These are phyloP conservation scores for Argopecten irradians DNA, from an alignment of 1,140 invertebrate genomes.

Conservation along the genomic window DNA sequence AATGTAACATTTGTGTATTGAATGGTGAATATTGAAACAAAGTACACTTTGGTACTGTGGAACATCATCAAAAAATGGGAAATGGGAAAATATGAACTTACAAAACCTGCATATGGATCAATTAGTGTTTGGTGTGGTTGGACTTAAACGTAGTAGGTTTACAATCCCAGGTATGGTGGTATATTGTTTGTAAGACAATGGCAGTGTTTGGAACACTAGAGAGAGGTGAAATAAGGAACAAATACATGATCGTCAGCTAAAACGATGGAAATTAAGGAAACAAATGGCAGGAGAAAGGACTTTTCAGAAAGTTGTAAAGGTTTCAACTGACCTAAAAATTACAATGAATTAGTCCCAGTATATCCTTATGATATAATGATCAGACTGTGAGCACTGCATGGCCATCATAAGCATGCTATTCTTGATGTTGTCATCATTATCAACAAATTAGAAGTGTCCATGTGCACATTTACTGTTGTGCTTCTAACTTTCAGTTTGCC, in stretches of 20 bases:
- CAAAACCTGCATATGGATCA: background rate
- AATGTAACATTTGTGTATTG: no score
- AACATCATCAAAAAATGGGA: no score
- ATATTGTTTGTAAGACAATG: background rate
- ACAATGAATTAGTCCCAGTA: background rate
- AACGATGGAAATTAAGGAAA: background rate
- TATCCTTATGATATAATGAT: background rate
- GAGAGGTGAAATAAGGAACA: background rate
- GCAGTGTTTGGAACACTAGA: background rate
- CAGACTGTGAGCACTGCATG: conserved; percentile 7
- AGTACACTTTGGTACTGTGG: no score
- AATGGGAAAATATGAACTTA: no score
- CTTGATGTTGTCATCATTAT: background rate
- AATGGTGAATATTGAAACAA: no score
- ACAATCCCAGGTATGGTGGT: background rate
- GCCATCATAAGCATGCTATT: background rate
- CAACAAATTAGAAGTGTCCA: no score
- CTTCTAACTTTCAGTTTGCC: no score
- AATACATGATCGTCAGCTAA: background rate
- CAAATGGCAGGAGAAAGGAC: background rate
- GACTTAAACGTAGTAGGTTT: background rate
- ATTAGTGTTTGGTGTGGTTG: background rate
- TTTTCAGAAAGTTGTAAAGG: background rate
- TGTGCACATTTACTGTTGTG: no score
- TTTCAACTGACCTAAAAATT: background rate